Evolutionary conservation across 2,113 vertebrate species (phyloP), one percentile per base, ranked within the genome.

Genomic region (Perca fluviatilis): DNA sequence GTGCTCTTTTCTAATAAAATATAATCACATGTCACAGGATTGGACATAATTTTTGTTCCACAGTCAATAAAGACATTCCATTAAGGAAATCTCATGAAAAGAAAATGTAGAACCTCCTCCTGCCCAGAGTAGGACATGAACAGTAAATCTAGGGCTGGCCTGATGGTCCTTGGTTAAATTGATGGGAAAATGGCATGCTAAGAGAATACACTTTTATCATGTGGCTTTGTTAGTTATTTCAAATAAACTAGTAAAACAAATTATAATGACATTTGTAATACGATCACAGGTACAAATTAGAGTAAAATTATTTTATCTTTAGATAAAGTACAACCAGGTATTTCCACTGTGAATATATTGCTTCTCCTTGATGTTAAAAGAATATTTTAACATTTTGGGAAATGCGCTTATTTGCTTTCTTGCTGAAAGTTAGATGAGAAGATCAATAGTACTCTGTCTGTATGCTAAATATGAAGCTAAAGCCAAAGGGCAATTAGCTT

Each of bases 11-110:
- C 82, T 83, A 82, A 91, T 90, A 87, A 92, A 91, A 88, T 73
- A 80, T 85, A 89, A 91, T 91, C 82, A 77, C 76, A 87, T 72
- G 73, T 82, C 65, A 56, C 88, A 79, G 69, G 43, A 86, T 61
- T 83, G 81, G 84, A 92, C 86, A 23, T 88, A 21, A 61, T 88
- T 92, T 90, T 89, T 89, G 85, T 92, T 89, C 88, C 69, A 90
- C 70, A 80, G 79, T 86, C 72, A 80, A 88, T 82, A 84, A 85
- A 89, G 82, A 88, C 80, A 88, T 93, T 90, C 84, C 74, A 78
- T 85, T 73, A 79, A 78, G 77, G 67, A 86, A 89, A 85, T 86
- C 70, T 88, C 77, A 85, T 83, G 76, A 89, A 88, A 74, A 83
- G 47, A 65, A 69, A 74, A 69, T 65, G 77, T n/a, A 23, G 66